Conservation (phyloP, 92 coral and sea anemone genomes). For the Siderastrea radians region DNA sequence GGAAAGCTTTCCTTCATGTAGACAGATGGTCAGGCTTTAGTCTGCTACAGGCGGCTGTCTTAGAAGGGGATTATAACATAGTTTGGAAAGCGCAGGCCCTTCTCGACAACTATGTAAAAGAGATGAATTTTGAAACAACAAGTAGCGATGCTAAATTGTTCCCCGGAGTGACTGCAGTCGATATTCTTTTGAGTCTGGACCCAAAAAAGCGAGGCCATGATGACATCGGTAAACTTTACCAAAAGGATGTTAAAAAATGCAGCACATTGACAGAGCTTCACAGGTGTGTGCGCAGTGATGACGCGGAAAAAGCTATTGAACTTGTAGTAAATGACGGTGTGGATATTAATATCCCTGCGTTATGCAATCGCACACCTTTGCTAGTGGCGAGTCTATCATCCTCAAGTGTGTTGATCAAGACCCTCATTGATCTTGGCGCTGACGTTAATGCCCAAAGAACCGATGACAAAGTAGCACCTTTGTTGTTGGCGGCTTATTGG, state of each 20-base stretch:
- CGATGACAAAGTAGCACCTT: background rate
- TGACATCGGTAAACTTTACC: background rate
- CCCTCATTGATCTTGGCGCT: slow-evolving; percentile 10
- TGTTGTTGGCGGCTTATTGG: background rate
- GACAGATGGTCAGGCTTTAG: slow-evolving; percentile 22
- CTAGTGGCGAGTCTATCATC: background rate
- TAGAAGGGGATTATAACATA: background rate
- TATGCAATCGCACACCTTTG: background rate
- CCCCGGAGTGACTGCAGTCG: slow-evolving; percentile 16
- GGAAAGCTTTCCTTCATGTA: background rate
- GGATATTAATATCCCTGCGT: slow-evolving; percentile 12
- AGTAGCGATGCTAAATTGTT: background rate
- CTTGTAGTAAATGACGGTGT: background rate
- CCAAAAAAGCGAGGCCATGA: background rate
- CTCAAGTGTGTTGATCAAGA: slow-evolving; percentile 1
- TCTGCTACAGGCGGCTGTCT: slow-evolving; percentile 16
- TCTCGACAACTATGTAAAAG: slow-evolving; percentile 2
- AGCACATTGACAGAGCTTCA: slow-evolving; percentile 2
- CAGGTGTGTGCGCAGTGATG: background rate
- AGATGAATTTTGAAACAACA: background rate
- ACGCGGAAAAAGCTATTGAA: background rate
- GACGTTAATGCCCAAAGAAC: slow-evolving; percentile 10
- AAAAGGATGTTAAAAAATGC: background rate
- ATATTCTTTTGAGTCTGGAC: background rate
- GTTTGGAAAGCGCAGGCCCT: background rate